A percentile compares a stretch with the other conserved stretches of the same genome.
phyloP scores from a whole-genome alignment of 2,888 invertebrate species.

The Prenolepis imparis region DNA sequence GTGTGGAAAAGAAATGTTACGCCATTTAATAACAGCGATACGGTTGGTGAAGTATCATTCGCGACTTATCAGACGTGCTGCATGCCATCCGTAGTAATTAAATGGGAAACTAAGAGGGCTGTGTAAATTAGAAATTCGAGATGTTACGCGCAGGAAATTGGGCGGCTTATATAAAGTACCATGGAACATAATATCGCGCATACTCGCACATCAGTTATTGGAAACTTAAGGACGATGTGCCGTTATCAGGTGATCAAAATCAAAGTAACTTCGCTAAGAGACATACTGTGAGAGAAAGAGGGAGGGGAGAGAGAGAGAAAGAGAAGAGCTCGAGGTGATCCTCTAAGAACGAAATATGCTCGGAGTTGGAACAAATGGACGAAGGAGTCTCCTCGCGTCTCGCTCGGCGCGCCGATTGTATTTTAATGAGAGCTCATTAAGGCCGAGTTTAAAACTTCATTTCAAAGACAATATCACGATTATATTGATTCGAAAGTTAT shows the following conservation, averaged over 20 bases:
- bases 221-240: constrained; percentile 62
- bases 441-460: constrained; percentile 60
- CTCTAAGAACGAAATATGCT: constrained; percentile 41
- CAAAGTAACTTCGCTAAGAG: constrained; percentile 38
- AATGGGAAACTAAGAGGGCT: constrained; percentile 26
- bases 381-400: not conserved
- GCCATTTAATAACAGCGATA: constrained; percentile 30
- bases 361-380: constrained; percentile 11
- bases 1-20: constrained; percentile 5
- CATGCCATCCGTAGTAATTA: constrained; percentile 42
- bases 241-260: constrained; percentile 68
- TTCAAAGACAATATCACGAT: constrained; percentile 65
- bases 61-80: constrained; percentile 1
- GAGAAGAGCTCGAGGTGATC: not conserved
- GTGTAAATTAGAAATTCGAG: constrained; percentile 56
- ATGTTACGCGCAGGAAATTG: constrained; percentile 47
- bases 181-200: constrained; percentile 59
- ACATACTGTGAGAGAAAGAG: not conserved
- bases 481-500: constrained; percentile 65
- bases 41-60: constrained; percentile 17
- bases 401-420: constrained; percentile 56
- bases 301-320: constrained; percentile 24
- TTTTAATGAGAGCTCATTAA: constrained; percentile 69
- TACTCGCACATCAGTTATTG: constrained; percentile 13
- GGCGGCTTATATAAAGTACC: constrained; percentile 66